Evolutionary conservation across 2,797 vertebrate species (phyloP), one percentile per base, ranked within the genome.

Genomic region (Melopsittacus undulatus): DNA sequence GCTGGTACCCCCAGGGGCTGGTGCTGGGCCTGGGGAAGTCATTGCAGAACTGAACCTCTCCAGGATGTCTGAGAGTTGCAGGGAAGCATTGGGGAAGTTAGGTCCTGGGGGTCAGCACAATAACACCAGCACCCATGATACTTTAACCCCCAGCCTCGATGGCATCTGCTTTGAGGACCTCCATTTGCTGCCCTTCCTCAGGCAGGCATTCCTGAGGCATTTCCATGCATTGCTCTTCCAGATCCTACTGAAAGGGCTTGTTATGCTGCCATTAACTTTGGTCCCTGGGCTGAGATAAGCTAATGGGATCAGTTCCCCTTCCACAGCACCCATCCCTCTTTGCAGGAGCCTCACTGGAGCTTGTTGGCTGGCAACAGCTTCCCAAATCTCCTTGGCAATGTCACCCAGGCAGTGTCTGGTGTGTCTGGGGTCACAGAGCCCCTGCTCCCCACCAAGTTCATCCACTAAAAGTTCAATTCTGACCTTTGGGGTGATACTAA

Each of bases 221-320:
- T 83, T 63, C 36, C 69, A 56, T 40, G 20, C 5, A 10, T 29
- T 80, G 52, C 36, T 52, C 78, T 64, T 72, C 43, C 86, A 61
- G 63, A 51, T 56, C 34, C 19, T 7, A 7, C 62, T 40, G 34
- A 68, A 43, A 15, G 48, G 30, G 11, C 40, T 76, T 5, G 19
- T 20, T 42, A 29, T 69, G 7, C 64, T n/a, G 43, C 59, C 51
- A 2, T 66, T 87, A 43, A 30, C 83, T 88, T 51, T 48, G 34
- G 45, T 89, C 82, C 29, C 56, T 5, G 19, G 56, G 42, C 59
- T 67, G 66, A 82, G 90, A 90, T 83, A 76, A 96, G 75, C 68
- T 94, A 56, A 93, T 46, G 88, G 32, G 38, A 87, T 96, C 94
- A 69, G 63, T 80, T 87, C 74, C 86, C 69, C 61, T 83, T 51